Conservation (phyloP, 1,140 invertebrate genomes). For the Archivesica marissinica region DNA sequence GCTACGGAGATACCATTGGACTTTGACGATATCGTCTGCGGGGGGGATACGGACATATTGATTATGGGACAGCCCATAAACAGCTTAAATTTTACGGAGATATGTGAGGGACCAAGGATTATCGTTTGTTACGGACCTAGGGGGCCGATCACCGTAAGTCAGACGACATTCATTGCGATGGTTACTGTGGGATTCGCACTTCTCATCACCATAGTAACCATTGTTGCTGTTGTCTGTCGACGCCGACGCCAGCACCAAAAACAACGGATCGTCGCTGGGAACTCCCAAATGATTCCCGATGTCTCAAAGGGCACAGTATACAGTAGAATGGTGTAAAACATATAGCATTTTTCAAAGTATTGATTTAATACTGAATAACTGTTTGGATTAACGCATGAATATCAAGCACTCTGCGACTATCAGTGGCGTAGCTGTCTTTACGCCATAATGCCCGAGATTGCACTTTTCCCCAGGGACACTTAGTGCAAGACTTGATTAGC, state of each 20-base stretch:
- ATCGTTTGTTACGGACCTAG: slow-evolving; percentile 12
- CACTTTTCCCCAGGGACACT: too few species aligned
- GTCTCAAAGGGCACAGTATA: background rate
- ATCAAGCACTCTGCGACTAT: too few species aligned
- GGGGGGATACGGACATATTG: background rate
- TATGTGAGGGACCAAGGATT: slow-evolving; percentile 28
- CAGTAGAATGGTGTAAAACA: slow-evolving; percentile 32
- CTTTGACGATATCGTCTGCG: slow-evolving; percentile 8
- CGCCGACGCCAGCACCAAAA: background rate
- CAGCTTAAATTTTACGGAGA: background rate
- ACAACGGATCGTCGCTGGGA: background rate
- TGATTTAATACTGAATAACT: too few species aligned
- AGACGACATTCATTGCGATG: background rate
- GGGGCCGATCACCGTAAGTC: background rate
- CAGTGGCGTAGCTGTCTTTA: too few species aligned
- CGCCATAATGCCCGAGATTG: too few species aligned
- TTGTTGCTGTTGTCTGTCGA: background rate
- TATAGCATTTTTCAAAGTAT: too few species aligned
- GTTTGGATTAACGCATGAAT: too few species aligned
- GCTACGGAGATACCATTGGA: background rate
- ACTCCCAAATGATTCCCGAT: background rate
- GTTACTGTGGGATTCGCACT: background rate
- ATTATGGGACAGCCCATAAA: slow-evolving; percentile 10
- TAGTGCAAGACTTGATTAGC: too few species aligned
- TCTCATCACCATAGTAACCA: background rate